Evolutionary conservation across 2,797 vertebrate species (phyloP).

Genomic region (Alosa sapidissima): DNA sequence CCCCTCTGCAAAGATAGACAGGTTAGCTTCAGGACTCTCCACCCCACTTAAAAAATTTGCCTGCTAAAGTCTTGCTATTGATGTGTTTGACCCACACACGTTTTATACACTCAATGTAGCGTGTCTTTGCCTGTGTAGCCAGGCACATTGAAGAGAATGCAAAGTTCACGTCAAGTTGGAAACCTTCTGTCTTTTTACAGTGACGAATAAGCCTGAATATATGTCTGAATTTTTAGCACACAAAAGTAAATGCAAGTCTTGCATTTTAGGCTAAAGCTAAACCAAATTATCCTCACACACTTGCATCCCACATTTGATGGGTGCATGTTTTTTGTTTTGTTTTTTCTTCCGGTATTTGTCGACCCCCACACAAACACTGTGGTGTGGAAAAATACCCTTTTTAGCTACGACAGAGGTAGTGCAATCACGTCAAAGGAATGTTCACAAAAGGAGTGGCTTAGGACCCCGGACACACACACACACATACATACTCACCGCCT

Average conservation of each 20-base stretch:
- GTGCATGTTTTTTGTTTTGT: neutral
- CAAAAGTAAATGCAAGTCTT: neutral
- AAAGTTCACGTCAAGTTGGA: neutral
- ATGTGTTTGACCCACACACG: neutral
- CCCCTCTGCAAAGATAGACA: slow-evolving; percentile 8
- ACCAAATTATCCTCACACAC: slow-evolving; percentile 17
- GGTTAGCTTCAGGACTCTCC: neutral
- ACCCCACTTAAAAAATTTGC: neutral
- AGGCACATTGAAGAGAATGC: neutral
- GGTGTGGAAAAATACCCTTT: neutral
- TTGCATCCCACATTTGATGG: neutral
- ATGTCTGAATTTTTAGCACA: neutral
- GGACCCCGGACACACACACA: slow-evolving; percentile 9
- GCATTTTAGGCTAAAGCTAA: neutral
- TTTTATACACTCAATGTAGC: neutral
- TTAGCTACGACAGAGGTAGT: neutral
- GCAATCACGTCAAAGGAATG: slow-evolving; percentile 4
- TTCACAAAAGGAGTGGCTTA: slow-evolving; percentile 5
- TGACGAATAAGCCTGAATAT: neutral
- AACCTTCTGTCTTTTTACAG: neutral
- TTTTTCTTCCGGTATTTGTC: neutral
- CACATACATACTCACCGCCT: slow-evolving; percentile 27
- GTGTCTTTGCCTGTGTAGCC: neutral
- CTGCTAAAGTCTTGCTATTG: neutral
- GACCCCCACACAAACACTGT: neutral